Conservation (phyloP, 2,113 vertebrate genomes). For the Emydocephalus ijimae region DNA sequence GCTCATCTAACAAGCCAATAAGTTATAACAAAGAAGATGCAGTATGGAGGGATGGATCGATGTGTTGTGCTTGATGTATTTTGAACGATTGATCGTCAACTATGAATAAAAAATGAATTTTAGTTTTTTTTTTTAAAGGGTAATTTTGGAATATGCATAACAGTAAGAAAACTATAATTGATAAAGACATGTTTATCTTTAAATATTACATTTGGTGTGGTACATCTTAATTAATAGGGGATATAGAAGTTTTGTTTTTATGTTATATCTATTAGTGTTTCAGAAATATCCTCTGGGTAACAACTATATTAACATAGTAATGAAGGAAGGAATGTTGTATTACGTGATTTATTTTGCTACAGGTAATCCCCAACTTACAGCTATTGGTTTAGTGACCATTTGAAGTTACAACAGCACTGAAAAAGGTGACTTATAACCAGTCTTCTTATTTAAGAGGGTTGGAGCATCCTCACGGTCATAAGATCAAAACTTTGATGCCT, state of each 20-base stretch:
- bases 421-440: neutral
- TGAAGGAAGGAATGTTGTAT: no score
- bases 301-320: no score
- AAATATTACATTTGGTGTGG: no score
- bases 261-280: no score
- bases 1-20: neutral
- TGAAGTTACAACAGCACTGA: neutral
- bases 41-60: neutral
- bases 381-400: neutral
- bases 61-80: neutral
- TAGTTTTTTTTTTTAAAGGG: neutral
- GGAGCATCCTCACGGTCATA: neutral
- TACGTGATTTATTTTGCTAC: no score
- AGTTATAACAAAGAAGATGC: neutral
- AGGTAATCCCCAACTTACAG: no score
- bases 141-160: neutral
- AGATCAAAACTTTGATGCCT: neutral
- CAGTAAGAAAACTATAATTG: no score
- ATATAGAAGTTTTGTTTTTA: no score
- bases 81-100: neutral
- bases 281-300: no score
- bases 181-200: no score
- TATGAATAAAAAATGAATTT: neutral
- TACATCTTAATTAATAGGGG: no score
- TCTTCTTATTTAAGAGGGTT: neutral